Conservation (phyloP, 2,888 invertebrate genomes). For the Cerceris rybyensis region DNA sequence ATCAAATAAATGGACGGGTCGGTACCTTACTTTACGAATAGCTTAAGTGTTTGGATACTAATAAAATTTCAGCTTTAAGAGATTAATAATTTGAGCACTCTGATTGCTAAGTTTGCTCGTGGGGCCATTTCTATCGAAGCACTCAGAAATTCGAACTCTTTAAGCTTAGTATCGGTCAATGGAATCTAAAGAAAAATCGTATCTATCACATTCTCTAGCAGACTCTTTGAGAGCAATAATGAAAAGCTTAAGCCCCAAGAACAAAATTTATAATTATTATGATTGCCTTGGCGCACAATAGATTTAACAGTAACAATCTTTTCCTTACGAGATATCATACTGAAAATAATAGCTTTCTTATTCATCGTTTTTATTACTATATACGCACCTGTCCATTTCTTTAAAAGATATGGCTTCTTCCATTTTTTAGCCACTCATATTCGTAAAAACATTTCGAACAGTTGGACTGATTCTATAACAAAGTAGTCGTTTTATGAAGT, state of each 20-base stretch:
- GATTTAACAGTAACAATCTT: conserved; percentile 58
- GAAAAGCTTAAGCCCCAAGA: conserved; percentile 45
- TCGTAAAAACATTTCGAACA: conserved; percentile 44
- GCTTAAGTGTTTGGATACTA: conserved; percentile 38
- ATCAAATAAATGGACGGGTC: conserved; percentile 63
- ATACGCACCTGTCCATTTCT: conserved; percentile 52
- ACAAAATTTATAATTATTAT: conserved; percentile 50
- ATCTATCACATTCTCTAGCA: conserved; percentile 5
- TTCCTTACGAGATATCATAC: conserved; percentile 40
- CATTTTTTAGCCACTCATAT: conserved; percentile 40
- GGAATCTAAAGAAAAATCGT: conserved; percentile 23
- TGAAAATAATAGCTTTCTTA: conserved; percentile 51
- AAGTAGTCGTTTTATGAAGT: background rate
- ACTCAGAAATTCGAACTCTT: conserved; percentile 9
- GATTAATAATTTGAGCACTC: conserved; percentile 51
- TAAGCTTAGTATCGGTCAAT: conserved; percentile 2
- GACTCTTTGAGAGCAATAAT: background rate
- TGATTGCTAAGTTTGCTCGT: conserved; percentile 37
- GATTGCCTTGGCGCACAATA: conserved; percentile 60
- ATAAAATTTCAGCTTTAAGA: conserved; percentile 33
- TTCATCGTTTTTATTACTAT: conserved; percentile 37
- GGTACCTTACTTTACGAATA: conserved; percentile 50
- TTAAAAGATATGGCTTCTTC: conserved; percentile 40
- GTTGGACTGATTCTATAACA: conserved; percentile 42
- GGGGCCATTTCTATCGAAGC: conserved; percentile 23